phyloP scores from a whole-genome alignment of 2,888 invertebrate genomes.

The Scrobipalpa costella region DNA sequence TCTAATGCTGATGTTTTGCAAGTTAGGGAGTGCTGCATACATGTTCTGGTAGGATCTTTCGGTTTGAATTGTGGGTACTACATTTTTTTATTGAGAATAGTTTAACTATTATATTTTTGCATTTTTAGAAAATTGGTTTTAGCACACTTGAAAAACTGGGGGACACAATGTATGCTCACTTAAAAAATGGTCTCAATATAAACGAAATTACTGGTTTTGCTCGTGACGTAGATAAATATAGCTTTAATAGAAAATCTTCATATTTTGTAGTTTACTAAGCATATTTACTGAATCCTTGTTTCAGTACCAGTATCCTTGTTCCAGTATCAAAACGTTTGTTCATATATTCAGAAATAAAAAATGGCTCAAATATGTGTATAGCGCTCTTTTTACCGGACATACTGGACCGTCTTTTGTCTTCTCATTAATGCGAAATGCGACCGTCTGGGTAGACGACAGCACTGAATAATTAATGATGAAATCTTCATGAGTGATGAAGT shows the following conservation, averaged over 20 bases:
- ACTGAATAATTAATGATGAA: conserved; percentile 15
- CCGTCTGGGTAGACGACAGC: neutral
- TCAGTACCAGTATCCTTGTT: too few species aligned
- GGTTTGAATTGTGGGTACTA: neutral
- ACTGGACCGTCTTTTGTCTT: conserved; percentile 39
- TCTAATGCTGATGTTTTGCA: conserved; percentile 70
- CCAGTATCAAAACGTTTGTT: neutral
- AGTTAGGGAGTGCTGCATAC: conserved; percentile 36
- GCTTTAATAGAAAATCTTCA: too few species aligned
- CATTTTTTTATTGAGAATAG: too few species aligned
- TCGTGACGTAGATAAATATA: too few species aligned
- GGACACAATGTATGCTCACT: too few species aligned
- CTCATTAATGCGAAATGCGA: conserved; percentile 16
- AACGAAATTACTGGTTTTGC: too few species aligned
- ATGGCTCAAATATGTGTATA: neutral
- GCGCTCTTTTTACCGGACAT: neutral
- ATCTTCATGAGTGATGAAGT: conserved; percentile 15
- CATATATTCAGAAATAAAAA: neutral
- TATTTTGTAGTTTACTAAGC: too few species aligned
- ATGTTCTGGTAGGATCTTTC: neutral
- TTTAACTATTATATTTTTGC: too few species aligned
- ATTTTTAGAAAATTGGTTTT: too few species aligned
- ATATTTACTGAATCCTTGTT: too few species aligned
- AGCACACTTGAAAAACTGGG: too few species aligned
- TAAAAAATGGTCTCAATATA: too few species aligned